Evolutionary conservation across 2,113 vertebrate species (phyloP), one percentile per base, ranked within the genome.

Genomic region (Petrocephalus zakoni): DNA sequence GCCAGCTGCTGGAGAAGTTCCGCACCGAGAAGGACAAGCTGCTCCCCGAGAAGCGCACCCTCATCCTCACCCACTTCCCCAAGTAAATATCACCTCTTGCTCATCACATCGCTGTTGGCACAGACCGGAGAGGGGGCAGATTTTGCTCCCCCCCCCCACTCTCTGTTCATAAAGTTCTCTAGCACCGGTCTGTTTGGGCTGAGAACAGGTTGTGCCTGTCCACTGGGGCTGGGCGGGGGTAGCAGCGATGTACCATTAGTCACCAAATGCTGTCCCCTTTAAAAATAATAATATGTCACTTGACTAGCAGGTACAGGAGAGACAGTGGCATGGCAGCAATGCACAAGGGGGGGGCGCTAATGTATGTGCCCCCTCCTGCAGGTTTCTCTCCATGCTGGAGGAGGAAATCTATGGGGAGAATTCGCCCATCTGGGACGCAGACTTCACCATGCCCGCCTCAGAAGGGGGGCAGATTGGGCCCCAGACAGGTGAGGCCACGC

Each of bases 321-420:
- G 72, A 37, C 72, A 6, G 25, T 19, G 15, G 29, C 15, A 78
- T 19, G 61, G n/a, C 61, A 3, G 25, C 25, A 13, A 68, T 29
- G n/a, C 9, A n/a, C 61, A n/a, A n/a, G 2, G 61, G 11, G 72
- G 15, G 29, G 34, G 22, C n/a, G 78, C 22, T 49, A 49, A 49
- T 49, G 81, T 42, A 42, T 68, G 46, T 21, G 46, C 21, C 0
- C 46, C 22, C 19, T 37, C 22, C 81, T 72, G 25, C 92, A 99
- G 98, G 93, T 99, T 99, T 92, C 95, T 99, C 89, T 99, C 98
- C n/a, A 99, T 99, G 98, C 94, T 99, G 85, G 98, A 99, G 92
- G 98, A 99, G 93, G 98, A 99, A 93, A 99, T 99, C 92, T 99
- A 99, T 0, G 98, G 98, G 0, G 97, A 98, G 87, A 99, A 97